Percentiles rank a stretch among this genome's conserved stretches.
phyloP scores from a whole-genome alignment of 1,140 invertebrate genomes.

The Halesus radiatus region DNA sequence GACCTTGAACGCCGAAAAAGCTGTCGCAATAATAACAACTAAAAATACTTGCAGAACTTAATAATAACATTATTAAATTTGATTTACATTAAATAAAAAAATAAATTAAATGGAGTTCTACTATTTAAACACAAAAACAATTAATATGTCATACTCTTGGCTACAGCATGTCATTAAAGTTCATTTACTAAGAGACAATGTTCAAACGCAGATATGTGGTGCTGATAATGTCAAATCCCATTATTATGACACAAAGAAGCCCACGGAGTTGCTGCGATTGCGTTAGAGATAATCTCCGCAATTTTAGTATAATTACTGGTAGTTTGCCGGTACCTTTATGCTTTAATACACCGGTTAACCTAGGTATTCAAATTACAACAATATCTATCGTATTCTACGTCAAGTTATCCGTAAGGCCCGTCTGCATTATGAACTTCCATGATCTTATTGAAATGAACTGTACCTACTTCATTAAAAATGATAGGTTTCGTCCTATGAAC shows the following conservation, averaged over 20 bases:
- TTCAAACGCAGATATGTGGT: neutral
- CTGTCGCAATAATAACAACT: too few species aligned
- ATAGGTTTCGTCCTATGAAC: too few species aligned
- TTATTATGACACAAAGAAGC: conserved; percentile 13
- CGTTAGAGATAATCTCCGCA: conserved; percentile 10
- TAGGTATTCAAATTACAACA: neutral
- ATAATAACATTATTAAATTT: too few species aligned
- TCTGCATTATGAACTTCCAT: neutral
- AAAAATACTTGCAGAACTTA: too few species aligned
- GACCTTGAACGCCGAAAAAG: too few species aligned
- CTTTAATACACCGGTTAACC: conserved; percentile 10
- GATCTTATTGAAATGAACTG: too few species aligned
- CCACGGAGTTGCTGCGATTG: neutral
- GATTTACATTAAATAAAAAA: too few species aligned
- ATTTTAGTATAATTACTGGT: conserved; percentile 1
- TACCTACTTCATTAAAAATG: too few species aligned
- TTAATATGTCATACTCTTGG: neutral
- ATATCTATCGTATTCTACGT: neutral
- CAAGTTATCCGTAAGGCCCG: neutral
- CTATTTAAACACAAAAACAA: too few species aligned
- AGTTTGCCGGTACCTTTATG: neutral
- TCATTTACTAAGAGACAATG: neutral
- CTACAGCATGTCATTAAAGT: neutral
- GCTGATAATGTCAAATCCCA: conserved; percentile 3
- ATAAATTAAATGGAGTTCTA: too few species aligned